A percentile compares a stretch with the other conserved stretches of the same genome.
phyloP scores from a whole-genome alignment of 2,888 invertebrate genomes.

The Ernsta delagoae region DNA sequence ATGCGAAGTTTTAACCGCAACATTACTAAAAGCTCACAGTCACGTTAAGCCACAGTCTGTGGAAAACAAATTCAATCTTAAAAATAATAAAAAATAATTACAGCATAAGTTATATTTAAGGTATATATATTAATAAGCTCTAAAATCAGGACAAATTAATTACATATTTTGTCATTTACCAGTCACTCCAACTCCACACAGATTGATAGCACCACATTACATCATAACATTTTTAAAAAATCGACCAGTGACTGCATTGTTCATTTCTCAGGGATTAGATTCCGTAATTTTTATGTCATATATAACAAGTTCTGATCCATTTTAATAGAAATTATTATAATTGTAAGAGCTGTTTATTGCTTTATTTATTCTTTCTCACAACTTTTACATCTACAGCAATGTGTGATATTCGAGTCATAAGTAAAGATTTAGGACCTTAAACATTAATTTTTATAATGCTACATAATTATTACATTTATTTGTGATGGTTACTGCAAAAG shows the following conservation, averaged over 20 bases:
- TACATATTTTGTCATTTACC: slow-evolving; percentile 70
- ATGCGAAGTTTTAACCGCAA: slow-evolving; percentile 52
- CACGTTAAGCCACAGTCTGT: slow-evolving; percentile 54
- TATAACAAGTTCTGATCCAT: not conserved
- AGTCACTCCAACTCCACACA: slow-evolving; percentile 73
- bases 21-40: slow-evolving; percentile 50
- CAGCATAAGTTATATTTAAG: slow-evolving; percentile 71
- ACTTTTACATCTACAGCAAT: slow-evolving; percentile 36
- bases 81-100: slow-evolving; percentile 80
- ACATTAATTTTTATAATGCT: slow-evolving; percentile 43
- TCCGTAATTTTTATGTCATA: slow-evolving; percentile 11
- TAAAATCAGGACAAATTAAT: slow-evolving; percentile 81
- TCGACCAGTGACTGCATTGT: slow-evolving; percentile 62
- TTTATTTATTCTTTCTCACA: slow-evolving; percentile 58
- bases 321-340: not conserved
- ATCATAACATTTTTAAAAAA: slow-evolving; percentile 59
- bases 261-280: slow-evolving; percentile 38
- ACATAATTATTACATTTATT: slow-evolving; percentile 45
- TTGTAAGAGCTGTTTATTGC: slow-evolving; percentile 44
- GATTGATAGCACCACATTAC: slow-evolving; percentile 79
- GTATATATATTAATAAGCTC: slow-evolving; percentile 83
- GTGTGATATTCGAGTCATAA: slow-evolving; percentile 41
- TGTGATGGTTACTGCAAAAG: slow-evolving; percentile 52
- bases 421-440: not conserved
- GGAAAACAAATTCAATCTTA: slow-evolving; percentile 70